Base-by-base conservation (phyloP, 1,140 invertebrate genomes). In the Caenorhabditis latens region DNA sequence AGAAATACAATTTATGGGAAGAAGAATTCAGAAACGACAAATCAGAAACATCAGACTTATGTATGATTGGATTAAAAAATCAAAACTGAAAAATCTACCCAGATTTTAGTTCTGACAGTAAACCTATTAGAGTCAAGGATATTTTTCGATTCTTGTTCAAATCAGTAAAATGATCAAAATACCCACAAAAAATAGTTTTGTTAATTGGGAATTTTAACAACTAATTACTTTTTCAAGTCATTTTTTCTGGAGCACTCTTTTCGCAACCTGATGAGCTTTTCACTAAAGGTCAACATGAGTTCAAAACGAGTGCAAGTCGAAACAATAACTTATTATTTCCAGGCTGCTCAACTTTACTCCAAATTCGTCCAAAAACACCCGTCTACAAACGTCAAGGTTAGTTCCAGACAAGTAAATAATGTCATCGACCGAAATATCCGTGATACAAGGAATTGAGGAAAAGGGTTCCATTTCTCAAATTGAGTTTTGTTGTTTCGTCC, bases 291-390 rank as follows among this genome's bases (percentile, higher is more conserved):
- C 61, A 63, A 63, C 4, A 32, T 63, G 21, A 32, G 61, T 24
- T 63, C 61, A 63, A 40, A 63, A 32, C 14, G 24, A 14, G 61
- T 63, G 24, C 61, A 63, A 14, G 14, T 14, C 21, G 2, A 63
- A 63, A 24, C 13, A 43, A 32, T 19, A 46, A 71, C 65, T 71
- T 9, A 65, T 65, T 46, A 24, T 79, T 79, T 79, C 21, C 21
- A 79, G 71, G 71, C 71, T 50, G 43, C 46, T 50, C 71, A 79
- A 79, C 71, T 79, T 11, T 79, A 50, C n/a, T 8, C n/a, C 0
- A 79, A 79, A n/a, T 79, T 50, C n/a, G 40, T 50, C 46, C 43
- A 79, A 13, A 79, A 79, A 21, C 71, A 79, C n/a, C 71, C 71
- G 4, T 79, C 71, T 1, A 79, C 71, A 13, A 79, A 50, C 32